Base-by-base conservation (phyloP, 2,113 vertebrate genomes). In the Saimiri boliviensis region DNA sequence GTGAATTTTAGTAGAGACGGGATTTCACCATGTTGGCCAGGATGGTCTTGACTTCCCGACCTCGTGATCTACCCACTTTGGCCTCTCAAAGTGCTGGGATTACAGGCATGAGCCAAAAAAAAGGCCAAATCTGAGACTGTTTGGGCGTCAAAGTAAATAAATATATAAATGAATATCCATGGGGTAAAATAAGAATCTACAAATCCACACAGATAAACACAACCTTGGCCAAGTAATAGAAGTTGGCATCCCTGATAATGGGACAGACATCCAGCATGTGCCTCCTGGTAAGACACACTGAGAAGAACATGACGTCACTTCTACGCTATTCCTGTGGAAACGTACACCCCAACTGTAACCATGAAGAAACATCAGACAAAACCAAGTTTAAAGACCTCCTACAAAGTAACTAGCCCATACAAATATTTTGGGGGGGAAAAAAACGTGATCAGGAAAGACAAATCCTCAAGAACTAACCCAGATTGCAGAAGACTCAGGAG, bases 301-400 rank as follows among this genome's bases (percentile, higher is more conserved):
- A 54, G 30, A 37, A 63, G 77, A 60, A 30, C 23, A 37, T n/a
- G 70, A 14, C 11, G 9, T 25, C 8, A 23, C 27, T 8, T 70
- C 27, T 5, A 14, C 0, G 3, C 8, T 58, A 11, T 54, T 88
- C 70, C 83, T 3, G 16, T 0, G 0, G 58, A 77, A 68, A 60
- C 0, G 13, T 10, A 63, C 8, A 14, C 16, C 47, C 3, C 6
- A 3, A 17, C 5, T 5, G 23, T 17, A 27, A 2, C 0, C 12
- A 0, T 2, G 14, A 66, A 27, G 14, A 58, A 52, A 70, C 21
- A 8, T 10, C 21, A 76, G 37, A 54, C 21, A 40, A 73, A 47
- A 81, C 21, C 45, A 77, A 68, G 79, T 20, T 25, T 4, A 40
- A 12, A 92, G 25, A 68, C 3, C 16, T 32, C 58, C 45, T 89